These are phyloP conservation scores for Eleginops maclovinus DNA, from an alignment of 2,113 vertebrate genomes.

Conservation along the genomic window DNA sequence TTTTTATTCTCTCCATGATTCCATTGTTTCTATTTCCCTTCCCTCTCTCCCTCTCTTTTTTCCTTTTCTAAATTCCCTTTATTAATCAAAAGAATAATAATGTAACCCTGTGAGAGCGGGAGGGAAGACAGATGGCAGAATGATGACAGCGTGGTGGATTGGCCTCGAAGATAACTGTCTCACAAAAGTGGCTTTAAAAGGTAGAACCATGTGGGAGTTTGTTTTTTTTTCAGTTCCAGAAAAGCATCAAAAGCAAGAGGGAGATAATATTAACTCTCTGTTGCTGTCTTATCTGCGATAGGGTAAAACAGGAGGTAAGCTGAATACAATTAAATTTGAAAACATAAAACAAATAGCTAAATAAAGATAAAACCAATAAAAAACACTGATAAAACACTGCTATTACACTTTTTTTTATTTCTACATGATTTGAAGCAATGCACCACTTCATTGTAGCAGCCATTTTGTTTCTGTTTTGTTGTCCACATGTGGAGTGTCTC, in stretches of 20 bases:
- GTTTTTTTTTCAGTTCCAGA: slow-evolving; percentile 20
- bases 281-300: slow-evolving; percentile 3
- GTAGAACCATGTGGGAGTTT: background rate
- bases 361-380: background rate
- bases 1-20: background rate
- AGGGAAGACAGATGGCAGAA: slow-evolving; percentile 53
- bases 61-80: slow-evolving; percentile 22
- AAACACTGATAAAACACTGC: background rate
- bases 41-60: background rate
- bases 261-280: slow-evolving; percentile 20
- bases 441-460: slow-evolving; percentile 1
- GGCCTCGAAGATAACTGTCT: slow-evolving; percentile 13
- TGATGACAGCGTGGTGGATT: slow-evolving; percentile 20
- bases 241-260: slow-evolving; percentile 41
- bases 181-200: slow-evolving; percentile 18
- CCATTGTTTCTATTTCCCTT: background rate
- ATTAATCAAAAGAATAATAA: slow-evolving; percentile 53
- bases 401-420: background rate
- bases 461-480: slow-evolving; percentile 72
- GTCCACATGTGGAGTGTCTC: slow-evolving; percentile 47
- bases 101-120: background rate
- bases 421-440: background rate
- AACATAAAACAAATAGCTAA: background rate
- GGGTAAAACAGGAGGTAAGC: background rate
- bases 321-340: slow-evolving; percentile 30